Conservation (phyloP, 2,797 vertebrate genomes). For the Tokudaia muenninki region DNA sequence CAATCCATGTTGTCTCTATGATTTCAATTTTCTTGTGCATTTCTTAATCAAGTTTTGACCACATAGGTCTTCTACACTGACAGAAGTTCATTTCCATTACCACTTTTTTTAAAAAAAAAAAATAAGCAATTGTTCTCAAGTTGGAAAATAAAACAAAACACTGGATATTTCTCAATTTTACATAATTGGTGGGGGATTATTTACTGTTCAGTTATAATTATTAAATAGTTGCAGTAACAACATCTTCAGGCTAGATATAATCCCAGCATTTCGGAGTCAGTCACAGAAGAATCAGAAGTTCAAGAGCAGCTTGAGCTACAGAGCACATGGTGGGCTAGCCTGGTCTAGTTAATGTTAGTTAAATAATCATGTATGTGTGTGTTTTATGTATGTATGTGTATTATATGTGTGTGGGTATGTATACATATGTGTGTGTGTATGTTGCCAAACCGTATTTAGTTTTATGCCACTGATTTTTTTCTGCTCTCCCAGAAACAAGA, state of each 20-base stretch:
- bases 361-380: background rate
- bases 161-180: constrained; percentile 13
- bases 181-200: background rate
- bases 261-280: background rate
- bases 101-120: background rate
- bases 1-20: background rate
- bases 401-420: too few relatives aligned
- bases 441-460: background rate
- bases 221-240: background rate
- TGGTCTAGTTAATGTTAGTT: background rate
- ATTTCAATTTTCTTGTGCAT: constrained; percentile 25
- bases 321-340: background rate
- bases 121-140: constrained; percentile 12
- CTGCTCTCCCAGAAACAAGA: background rate
- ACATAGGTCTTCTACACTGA: background rate
- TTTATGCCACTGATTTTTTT: background rate
- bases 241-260: background rate
- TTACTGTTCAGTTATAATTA: background rate
- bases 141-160: constrained; percentile 42
- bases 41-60: constrained; percentile 37
- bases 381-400: background rate
- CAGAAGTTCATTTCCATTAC: background rate
- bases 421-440: too few relatives aligned
- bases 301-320: background rate
- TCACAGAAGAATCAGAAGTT: background rate